Percentiles rank a stretch among this genome's conserved stretches.
Evolutionary conservation across 2,797 vertebrate genomes (phyloP).

Genomic region (Mionectes olivaceus): DNA sequence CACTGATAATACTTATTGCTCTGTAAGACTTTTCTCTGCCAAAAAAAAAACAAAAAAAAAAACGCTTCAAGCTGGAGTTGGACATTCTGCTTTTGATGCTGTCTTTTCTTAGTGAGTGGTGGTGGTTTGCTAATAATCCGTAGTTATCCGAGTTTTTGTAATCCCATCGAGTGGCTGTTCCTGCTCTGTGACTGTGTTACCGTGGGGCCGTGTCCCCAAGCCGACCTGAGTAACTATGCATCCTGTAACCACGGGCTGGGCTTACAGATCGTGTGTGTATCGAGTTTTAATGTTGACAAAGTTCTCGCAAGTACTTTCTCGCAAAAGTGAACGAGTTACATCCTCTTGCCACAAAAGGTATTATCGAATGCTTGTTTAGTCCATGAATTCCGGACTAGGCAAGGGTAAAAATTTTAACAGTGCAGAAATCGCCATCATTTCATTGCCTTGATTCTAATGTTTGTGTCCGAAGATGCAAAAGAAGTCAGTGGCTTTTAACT

Average conservation of each 20-base stretch:
- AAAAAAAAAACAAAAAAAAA: conserved; percentile 87
- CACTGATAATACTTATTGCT: conserved; percentile 96
- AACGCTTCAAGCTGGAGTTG: conserved; percentile 93
- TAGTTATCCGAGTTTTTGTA: conserved; percentile 78
- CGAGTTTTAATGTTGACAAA: conserved; percentile 87
- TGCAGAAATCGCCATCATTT: conserved; percentile 97
- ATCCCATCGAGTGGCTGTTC: conserved; percentile 82
- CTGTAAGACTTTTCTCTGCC: conserved; percentile 96
- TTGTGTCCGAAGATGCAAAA: conserved; percentile 96
- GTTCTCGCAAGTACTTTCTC: conserved; percentile 78
- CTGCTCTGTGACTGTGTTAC: conserved; percentile 85
- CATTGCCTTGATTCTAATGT: conserved; percentile 99
- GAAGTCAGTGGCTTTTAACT: conserved; percentile 99
- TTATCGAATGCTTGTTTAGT: conserved; percentile 84
- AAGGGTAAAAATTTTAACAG: conserved; percentile 88
- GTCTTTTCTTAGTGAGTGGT: conserved; percentile 88
- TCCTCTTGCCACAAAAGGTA: conserved; percentile 91
- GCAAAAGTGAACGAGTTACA: conserved; percentile 84
- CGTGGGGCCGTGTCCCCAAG: conserved; percentile 83
- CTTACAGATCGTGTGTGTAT: conserved; percentile 88
- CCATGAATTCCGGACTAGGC: conserved; percentile 75
- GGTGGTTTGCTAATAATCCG: conserved; percentile 83
- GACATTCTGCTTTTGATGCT: conserved; percentile 92
- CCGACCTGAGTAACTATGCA: conserved; percentile 96
- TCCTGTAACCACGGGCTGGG: conserved; percentile 93